Evolutionary conservation across 1,140 invertebrate species (phyloP).

Genomic region (Formica exsecta): DNA sequence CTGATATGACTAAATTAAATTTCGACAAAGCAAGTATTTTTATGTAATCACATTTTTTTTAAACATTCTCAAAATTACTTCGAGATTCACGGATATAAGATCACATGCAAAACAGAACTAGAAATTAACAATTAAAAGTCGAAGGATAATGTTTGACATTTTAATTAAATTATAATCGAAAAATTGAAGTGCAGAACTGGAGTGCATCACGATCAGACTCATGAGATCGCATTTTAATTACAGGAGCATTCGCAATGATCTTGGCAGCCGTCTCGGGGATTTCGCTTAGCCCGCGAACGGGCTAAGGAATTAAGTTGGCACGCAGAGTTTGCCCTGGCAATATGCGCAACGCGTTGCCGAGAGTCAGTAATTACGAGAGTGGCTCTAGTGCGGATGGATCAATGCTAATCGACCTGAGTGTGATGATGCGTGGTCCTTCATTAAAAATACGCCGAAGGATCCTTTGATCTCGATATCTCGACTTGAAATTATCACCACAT

Average conservation of each 20-base stretch:
- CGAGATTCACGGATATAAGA: too few relatives aligned
- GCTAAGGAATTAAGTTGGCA: slow-evolving; percentile 70
- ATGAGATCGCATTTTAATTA: slow-evolving; percentile 72
- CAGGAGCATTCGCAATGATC: slow-evolving; percentile 43
- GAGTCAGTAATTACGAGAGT: slow-evolving; percentile 70
- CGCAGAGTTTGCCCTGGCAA: slow-evolving; percentile 34
- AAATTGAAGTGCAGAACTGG: neutral
- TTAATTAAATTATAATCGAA: neutral
- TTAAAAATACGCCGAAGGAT: slow-evolving; percentile 52
- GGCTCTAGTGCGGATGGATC: slow-evolving; percentile 26
- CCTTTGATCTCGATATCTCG: slow-evolving; percentile 67
- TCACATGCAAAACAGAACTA: too few relatives aligned
- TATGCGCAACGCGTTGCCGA: slow-evolving; percentile 29
- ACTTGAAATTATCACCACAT: slow-evolving; percentile 54
- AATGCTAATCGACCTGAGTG: slow-evolving; percentile 67
- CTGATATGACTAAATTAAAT: neutral
- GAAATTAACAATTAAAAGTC: neutral
- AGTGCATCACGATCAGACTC: neutral
- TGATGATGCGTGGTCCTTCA: slow-evolving; percentile 63
- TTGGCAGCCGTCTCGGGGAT: slow-evolving; percentile 38
- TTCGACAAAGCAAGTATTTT: neutral
- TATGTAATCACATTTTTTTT: neutral
- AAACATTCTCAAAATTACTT: neutral
- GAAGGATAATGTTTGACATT: neutral
- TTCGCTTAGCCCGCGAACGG: neutral